Evolutionary conservation across 2,797 vertebrate genomes (phyloP).

Genomic region (Myotis findleyi): DNA sequence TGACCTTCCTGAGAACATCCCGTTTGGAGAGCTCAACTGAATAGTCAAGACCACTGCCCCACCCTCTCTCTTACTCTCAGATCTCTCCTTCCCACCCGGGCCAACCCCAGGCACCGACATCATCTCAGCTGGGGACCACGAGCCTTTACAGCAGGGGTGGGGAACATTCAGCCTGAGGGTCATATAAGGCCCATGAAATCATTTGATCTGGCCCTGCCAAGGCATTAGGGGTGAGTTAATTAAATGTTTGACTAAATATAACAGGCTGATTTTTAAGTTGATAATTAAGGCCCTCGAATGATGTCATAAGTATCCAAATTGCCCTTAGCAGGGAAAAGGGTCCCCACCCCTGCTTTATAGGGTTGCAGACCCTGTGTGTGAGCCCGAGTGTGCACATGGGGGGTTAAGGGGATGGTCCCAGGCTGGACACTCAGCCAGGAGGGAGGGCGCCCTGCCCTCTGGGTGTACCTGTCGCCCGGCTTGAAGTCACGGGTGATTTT

Average conservation of each 20-base stretch:
- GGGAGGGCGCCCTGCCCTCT: not conserved
- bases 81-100: not conserved
- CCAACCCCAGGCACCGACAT: not conserved
- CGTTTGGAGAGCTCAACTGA: not conserved
- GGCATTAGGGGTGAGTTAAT: too few relatives aligned
- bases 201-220: too few relatives aligned
- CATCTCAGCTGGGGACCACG: rapidly evolving
- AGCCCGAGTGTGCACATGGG: rapidly evolving
- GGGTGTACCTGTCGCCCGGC: constrained; percentile 94
- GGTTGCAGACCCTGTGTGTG: not conserved
- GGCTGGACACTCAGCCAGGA: not conserved
- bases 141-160: not conserved
- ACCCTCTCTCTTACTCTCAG: rapidly evolving
- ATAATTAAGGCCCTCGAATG: too few relatives aligned
- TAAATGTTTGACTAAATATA: too few relatives aligned
- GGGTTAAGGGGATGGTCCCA: rapidly evolving
- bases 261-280: too few relatives aligned
- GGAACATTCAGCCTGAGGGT: too few relatives aligned
- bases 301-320: too few relatives aligned
- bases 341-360: too few relatives aligned
- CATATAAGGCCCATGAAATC: too few relatives aligned
- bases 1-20: not conserved
- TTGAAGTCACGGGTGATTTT: constrained; percentile 97
- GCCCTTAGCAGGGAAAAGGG: too few relatives aligned
- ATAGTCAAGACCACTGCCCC: not conserved